phyloP scores from a whole-genome alignment of 2,888 invertebrate genomes.

The Camptogramma bilineatum region DNA sequence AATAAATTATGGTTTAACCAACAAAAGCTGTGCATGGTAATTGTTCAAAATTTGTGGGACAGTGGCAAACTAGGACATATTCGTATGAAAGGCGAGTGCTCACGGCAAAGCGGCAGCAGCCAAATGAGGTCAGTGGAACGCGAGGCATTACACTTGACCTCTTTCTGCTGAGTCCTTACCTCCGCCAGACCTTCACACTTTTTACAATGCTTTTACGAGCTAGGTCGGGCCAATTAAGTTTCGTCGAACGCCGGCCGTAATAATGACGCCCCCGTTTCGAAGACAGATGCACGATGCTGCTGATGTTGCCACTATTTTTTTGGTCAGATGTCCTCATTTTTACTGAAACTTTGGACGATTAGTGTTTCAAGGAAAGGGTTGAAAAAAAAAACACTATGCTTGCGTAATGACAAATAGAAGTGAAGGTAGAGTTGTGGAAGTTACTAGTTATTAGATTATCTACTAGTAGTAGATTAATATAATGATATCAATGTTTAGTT shows the following conservation, averaged over 20 bases:
- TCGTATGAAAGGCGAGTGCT: conserved; percentile 73
- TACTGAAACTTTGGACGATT: no score
- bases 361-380: no score
- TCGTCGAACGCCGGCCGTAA: conserved; percentile 65
- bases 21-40: conserved; percentile 25
- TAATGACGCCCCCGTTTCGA: conserved; percentile 66
- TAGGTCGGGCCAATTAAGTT: conserved; percentile 83
- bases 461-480: no score
- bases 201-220: conserved; percentile 84
- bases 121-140: conserved; percentile 84
- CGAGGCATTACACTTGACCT: conserved; percentile 85
- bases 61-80: conserved; percentile 72
- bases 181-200: conserved; percentile 84
- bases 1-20: not conserved
- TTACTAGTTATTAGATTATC: no score
- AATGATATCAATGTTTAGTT: no score
- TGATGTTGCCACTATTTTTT: conserved; percentile 24
- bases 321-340: not conserved
- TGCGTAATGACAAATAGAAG: no score
- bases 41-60: conserved; percentile 51
- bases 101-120: conserved; percentile 63
- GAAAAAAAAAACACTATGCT: no score
- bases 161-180: conserved; percentile 84
- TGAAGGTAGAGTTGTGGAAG: no score
- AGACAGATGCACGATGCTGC: conserved; percentile 29